Percentiles rank a stretch among this genome's conserved stretches.
These are phyloP conservation scores for Phylloscopus collybita DNA, from an alignment of 2,797 vertebrate species.

Conservation along the genomic window DNA sequence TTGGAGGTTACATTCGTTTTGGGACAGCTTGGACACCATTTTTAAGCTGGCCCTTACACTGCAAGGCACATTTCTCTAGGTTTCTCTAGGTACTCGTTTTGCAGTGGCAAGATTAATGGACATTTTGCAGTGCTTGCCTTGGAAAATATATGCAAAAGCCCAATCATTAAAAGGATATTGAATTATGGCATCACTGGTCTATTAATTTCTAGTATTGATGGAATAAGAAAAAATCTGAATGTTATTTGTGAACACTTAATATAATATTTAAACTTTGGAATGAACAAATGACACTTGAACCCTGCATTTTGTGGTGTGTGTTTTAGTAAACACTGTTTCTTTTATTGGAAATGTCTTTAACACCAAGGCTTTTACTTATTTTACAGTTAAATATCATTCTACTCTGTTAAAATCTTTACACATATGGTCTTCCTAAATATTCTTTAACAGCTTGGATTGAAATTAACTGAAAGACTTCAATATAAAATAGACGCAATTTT, in stretches of 20 bases:
- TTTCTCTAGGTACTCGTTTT: background rate
- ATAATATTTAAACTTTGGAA: background rate
- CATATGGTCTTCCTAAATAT: background rate
- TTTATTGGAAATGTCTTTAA: background rate
- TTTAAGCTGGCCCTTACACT: background rate
- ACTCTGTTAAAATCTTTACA: background rate
- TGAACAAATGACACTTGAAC: background rate
- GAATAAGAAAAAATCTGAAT: background rate
- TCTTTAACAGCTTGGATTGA: background rate
- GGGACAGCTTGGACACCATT: background rate
- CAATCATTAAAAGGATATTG: background rate
- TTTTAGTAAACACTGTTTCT: background rate
- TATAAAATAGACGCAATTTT: background rate
- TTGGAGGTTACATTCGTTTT: background rate
- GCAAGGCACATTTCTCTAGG: background rate
- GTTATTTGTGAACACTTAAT: background rate
- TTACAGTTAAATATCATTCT: background rate
- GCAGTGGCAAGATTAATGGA: background rate
- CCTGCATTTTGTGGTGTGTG: background rate
- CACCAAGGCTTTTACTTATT: background rate
- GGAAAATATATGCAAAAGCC: background rate
- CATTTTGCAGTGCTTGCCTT: background rate
- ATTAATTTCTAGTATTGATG: background rate
- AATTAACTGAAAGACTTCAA: background rate
- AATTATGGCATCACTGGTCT: background rate